phyloP scores from a whole-genome alignment of 2,797 vertebrate genomes.

The Serranus cabrilla region DNA sequence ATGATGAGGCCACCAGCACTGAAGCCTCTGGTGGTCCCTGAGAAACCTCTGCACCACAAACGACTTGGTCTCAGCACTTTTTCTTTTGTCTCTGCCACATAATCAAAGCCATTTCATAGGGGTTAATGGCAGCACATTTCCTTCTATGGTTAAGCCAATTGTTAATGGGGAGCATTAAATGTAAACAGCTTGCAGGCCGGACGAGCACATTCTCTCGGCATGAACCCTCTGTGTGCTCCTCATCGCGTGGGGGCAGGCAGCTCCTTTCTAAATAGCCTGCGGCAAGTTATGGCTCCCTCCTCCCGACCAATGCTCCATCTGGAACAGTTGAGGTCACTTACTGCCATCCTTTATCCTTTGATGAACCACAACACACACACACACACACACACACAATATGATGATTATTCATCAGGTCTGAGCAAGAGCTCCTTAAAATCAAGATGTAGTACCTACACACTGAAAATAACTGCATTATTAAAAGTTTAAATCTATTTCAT shows the following conservation, averaged over 20 bases:
- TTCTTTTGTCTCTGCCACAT: conserved; percentile 44
- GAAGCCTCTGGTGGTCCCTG: conserved; percentile 44
- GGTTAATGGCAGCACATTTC: conserved; percentile 63
- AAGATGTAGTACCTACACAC: background rate
- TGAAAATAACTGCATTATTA: background rate
- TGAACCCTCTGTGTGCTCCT: conserved; percentile 64
- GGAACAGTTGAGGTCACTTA: conserved; percentile 74
- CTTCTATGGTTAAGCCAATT: conserved; percentile 68
- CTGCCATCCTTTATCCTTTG: conserved; percentile 63
- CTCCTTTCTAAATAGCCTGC: conserved; percentile 72
- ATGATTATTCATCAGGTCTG: conserved; percentile 28
- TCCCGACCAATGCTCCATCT: conserved; percentile 70
- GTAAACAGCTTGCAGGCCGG: conserved; percentile 74
- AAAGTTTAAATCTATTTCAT: background rate
- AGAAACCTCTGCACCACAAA: conserved; percentile 52
- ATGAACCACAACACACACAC: conserved; percentile 63
- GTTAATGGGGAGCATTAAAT: conserved; percentile 73
- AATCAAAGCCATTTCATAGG: conserved; percentile 62
- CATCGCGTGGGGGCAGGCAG: conserved; percentile 59
- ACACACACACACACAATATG: too few relatives aligned
- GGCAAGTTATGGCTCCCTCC: conserved; percentile 62
- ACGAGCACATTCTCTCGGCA: conserved; percentile 74
- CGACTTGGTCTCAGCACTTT: conserved; percentile 21
- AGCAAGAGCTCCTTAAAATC: conserved; percentile 30
- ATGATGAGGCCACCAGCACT: conserved; percentile 51